Evolutionary conservation across 2,797 vertebrate species (phyloP).

Genomic region (Macroramphosus scolopax): DNA sequence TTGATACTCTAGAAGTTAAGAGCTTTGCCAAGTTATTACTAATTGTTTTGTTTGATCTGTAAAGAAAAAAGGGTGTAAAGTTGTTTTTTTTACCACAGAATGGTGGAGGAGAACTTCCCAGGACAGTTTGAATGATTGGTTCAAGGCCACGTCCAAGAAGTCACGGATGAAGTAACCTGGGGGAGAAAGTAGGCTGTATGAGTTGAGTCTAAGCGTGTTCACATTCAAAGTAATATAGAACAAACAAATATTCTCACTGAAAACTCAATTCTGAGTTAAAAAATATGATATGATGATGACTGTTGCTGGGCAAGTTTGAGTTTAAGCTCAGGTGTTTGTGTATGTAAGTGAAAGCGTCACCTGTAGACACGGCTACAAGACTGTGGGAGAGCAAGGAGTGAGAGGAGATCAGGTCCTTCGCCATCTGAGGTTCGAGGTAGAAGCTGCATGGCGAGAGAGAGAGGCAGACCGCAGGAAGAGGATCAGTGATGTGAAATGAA

Average conservation of each 20-base stretch:
- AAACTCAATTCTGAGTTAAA: too few species aligned
- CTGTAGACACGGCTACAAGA: constrained; percentile 43
- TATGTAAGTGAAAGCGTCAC: constrained; percentile 2
- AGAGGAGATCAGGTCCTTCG: constrained; percentile 44
- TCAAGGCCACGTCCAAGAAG: constrained; percentile 22
- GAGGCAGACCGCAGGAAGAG: neutral
- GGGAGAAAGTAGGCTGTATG: too few species aligned
- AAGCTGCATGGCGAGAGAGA: constrained; percentile 16
- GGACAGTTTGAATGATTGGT: constrained; percentile 21
- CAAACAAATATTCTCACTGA: too few species aligned
- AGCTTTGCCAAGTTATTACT: neutral
- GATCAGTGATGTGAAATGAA: neutral
- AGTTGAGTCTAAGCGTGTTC: too few species aligned
- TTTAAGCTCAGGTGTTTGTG: too few species aligned
- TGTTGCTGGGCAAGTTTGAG: too few species aligned
- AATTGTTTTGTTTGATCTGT: too few species aligned
- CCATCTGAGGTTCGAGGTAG: constrained; percentile 36
- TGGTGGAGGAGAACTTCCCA: constrained; percentile 48
- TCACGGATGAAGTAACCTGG: constrained; percentile 41
- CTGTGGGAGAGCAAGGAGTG: constrained; percentile 35
- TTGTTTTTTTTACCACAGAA: constrained; percentile 16
- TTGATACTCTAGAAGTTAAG: neutral
- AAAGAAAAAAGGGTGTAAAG: neutral
- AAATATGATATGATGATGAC: too few species aligned
- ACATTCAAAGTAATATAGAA: too few species aligned